These are phyloP conservation scores for Timema cristinae DNA, from an alignment of 2,888 invertebrate species.

Conservation along the genomic window DNA sequence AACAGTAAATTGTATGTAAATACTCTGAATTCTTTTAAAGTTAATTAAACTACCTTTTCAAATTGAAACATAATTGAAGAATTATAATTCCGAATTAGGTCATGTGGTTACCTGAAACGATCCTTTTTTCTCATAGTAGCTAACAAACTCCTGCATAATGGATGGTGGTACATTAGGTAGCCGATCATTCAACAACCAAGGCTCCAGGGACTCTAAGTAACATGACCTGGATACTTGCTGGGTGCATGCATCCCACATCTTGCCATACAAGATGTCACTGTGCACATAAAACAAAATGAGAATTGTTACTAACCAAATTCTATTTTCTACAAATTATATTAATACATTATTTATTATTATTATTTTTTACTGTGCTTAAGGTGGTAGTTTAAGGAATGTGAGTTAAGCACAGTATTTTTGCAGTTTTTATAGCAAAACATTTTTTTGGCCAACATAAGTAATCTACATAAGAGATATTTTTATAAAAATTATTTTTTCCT, in stretches of 20 bases:
- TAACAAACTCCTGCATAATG: conserved; percentile 68
- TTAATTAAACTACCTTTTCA: too few relatives aligned
- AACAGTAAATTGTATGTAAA: too few relatives aligned
- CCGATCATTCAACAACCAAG: conserved; percentile 62
- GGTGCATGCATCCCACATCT: conserved; percentile 52
- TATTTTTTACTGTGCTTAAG: too few relatives aligned
- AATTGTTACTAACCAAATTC: background rate
- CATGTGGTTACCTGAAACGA: conserved; percentile 45
- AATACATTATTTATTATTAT: background rate
- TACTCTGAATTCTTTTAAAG: too few relatives aligned
- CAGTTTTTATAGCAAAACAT: too few relatives aligned
- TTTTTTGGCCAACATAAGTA: too few relatives aligned
- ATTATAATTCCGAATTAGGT: too few relatives aligned
- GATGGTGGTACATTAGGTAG: conserved; percentile 60
- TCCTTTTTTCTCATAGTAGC: conserved; percentile 58
- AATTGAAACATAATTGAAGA: too few relatives aligned
- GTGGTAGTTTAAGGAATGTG: too few relatives aligned
- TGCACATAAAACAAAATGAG: conserved; percentile 41
- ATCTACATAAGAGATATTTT: too few relatives aligned
- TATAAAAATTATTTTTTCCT: too few relatives aligned
- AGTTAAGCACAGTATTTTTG: too few relatives aligned
- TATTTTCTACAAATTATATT: conserved; percentile 10
- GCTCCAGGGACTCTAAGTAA: conserved; percentile 66
- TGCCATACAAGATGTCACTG: conserved; percentile 48
- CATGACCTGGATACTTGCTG: conserved; percentile 51